Conservation (phyloP, 2,888 invertebrate species). For the Smittia aterrima region DNA sequence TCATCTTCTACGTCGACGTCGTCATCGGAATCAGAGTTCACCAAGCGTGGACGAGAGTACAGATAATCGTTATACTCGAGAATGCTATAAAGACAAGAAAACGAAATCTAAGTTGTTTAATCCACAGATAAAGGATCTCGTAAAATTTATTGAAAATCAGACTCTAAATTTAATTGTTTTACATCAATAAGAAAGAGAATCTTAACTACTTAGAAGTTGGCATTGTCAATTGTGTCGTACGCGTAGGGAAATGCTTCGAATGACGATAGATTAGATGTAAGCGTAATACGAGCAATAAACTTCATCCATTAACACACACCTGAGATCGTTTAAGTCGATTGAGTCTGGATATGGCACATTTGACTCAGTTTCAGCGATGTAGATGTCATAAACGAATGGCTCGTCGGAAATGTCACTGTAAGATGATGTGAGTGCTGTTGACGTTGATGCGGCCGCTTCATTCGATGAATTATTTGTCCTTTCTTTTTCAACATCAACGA, state of each 20-base stretch:
- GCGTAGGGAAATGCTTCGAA: neutral
- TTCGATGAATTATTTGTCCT: neutral
- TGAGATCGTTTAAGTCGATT: conserved; percentile 46
- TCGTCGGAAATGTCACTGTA: conserved; percentile 47
- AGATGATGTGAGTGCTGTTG: conserved; percentile 44
- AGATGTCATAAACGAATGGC: conserved; percentile 64
- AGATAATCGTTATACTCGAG: conserved; percentile 45
- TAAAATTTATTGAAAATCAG: conserved; percentile 12
- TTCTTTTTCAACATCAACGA: conserved; percentile 60
- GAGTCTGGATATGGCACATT: conserved; percentile 48
- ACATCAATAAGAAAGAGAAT: neutral
- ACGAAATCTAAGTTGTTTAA: neutral
- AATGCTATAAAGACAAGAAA: conserved; percentile 6
- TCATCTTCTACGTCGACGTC: conserved; percentile 56
- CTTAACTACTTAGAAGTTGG: neutral
- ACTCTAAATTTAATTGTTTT: neutral
- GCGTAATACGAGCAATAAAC: conserved; percentile 27
- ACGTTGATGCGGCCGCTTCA: conserved; percentile 41
- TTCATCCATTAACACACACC: conserved; percentile 15
- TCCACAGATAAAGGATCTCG: neutral
- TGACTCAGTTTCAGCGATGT: conserved; percentile 58
- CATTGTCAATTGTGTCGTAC: neutral
- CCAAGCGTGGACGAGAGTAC: conserved; percentile 49
- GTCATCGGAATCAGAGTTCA: conserved; percentile 50
- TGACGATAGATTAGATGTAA: neutral